A percentile compares a stretch with the other conserved stretches of the same genome.
phyloP scores from a whole-genome alignment of 2,888 invertebrate genomes.

The Dastarcus helophoroides region DNA sequence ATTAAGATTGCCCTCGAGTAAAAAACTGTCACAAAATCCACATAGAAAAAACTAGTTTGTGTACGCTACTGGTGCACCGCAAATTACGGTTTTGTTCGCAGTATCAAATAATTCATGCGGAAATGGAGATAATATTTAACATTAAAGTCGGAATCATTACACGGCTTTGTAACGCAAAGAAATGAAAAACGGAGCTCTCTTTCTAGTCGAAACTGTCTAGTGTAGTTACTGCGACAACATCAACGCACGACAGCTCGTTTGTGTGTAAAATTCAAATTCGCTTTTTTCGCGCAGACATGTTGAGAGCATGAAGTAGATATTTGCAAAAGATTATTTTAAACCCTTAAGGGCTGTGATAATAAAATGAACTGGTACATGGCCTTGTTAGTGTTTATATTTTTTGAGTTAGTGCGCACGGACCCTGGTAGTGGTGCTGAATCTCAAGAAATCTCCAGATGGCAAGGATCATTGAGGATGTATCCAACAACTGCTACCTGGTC shows the following conservation, averaged over 20 bases:
- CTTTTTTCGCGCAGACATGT: conserved; percentile 1
- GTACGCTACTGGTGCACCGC: conserved; percentile 15
- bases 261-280: not conserved
- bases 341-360: conserved; percentile 11
- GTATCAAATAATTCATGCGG: conserved; percentile 30
- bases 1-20: too few relatives aligned
- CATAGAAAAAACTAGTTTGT: not conserved
- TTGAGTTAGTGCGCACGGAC: conserved; percentile 2
- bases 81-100: conserved; percentile 23
- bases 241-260: not conserved
- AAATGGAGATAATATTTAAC: conserved; percentile 33
- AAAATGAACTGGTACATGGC: conserved; percentile 17
- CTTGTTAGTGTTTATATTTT: conserved; percentile 13
- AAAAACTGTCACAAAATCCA: too few relatives aligned
- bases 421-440: conserved; percentile 10
- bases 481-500: conserved; percentile 27
- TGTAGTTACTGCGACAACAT: conserved; percentile 17
- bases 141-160: conserved; percentile 29
- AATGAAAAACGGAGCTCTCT: conserved; percentile 20
- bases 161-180: conserved; percentile 20
- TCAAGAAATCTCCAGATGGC: conserved; percentile 20
- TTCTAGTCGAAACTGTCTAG: conserved; percentile 12
- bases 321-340: conserved; percentile 1
- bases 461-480: conserved; percentile 23
- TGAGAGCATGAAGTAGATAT: too few relatives aligned